Base-by-base conservation (phyloP, 2,888 invertebrate genomes). In the Lasioglossum calceatum region DNA sequence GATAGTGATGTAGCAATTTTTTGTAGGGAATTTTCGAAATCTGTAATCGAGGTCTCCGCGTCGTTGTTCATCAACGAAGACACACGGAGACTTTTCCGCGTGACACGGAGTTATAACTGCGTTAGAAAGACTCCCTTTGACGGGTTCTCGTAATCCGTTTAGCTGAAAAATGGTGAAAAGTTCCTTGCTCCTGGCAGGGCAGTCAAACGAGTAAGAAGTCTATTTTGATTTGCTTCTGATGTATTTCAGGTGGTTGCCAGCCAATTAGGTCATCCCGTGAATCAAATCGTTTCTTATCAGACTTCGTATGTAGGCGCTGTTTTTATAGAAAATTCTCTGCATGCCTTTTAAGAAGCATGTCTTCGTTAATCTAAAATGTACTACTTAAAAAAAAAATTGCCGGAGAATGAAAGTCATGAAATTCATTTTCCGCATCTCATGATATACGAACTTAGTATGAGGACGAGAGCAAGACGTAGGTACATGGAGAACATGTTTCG, bases 101-200 rank as follows among this genome's bases (percentile, higher is more conserved):
- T 5, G 61, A 61, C 61, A 16, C 61, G 14, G 27, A 27, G 27
- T n/a, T 27, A 27, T 61, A 61, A 61, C 61, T 61, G 27, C 61
- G 61, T 61, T 61, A 61, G 61, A 23, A 54, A 54, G 54, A 54
- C 54, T 54, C 54, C 54, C 54, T 54, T 54, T 54, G 54, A 54
- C 54, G 61, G 61, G 61, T 61, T 61, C 61, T 14, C 61, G 14
- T 27, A 61, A 61, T 27, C 61, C 61, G 14, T 14, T 61, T 61
- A 61, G 14, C 14, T 14, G 61, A 61, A 61, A 61, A 61, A 61
- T 14, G 27, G 16, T 16, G 61, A 61, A 61, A 61, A 61, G 61
- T 61, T 27, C 12, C 27, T 27, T 27, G 27, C 27, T 27, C 14
- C 61, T 27, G 14, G 61, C 12, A 14, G 4, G n/a, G 8, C 8